Conservation (phyloP, 23 tunicate species). For the Ciona savignyi region DNA sequence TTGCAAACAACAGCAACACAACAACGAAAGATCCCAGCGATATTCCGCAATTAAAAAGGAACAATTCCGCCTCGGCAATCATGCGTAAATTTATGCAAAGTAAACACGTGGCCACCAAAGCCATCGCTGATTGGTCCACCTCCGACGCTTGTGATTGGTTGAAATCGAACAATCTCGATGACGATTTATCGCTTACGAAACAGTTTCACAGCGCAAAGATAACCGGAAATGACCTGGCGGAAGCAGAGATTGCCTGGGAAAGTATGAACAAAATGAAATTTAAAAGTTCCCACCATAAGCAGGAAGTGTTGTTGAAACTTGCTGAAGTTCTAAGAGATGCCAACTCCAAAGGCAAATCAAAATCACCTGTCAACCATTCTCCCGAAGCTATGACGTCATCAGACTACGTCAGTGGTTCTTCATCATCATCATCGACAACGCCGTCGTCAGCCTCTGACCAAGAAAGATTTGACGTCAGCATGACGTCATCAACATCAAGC, state of each 20-base stretch:
- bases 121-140: conserved; percentile 32
- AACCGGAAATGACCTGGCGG: conserved; percentile 21
- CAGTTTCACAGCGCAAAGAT: conserved; percentile 22
- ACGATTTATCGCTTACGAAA: conserved; percentile 4
- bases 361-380: conserved; percentile 19
- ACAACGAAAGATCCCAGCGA: background rate
- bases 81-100: conserved; percentile 45
- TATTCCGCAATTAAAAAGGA: background rate
- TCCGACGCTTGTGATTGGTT: conserved; percentile 47
- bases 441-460: background rate
- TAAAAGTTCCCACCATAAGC: conserved; percentile 33
- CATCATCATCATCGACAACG: conserved; percentile 27
- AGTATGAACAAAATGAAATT: conserved; percentile 20
- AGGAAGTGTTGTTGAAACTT: conserved; percentile 26
- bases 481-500: conserved; percentile 9
- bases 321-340: conserved; percentile 27
- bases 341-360: background rate
- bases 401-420: conserved; percentile 40
- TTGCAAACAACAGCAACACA: background rate
- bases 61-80: background rate
- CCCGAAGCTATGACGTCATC: conserved; percentile 36
- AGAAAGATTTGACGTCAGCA: background rate
- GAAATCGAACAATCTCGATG: conserved; percentile 16
- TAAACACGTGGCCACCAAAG: background rate
- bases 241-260: conserved; percentile 33